phyloP scores from a whole-genome alignment of 2,888 invertebrate species.

The Oscheius sp. region DNA sequence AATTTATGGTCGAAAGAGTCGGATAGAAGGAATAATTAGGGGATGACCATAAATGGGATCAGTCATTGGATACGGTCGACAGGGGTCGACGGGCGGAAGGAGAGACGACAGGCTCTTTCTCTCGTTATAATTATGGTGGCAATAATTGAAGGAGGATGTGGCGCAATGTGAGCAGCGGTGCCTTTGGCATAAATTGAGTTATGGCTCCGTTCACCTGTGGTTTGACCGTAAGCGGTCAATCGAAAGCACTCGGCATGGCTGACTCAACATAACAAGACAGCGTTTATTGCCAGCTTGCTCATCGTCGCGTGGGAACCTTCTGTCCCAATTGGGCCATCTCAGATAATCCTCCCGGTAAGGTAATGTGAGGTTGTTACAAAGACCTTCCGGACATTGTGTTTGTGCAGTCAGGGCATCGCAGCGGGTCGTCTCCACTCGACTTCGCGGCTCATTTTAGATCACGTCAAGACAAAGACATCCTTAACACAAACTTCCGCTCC shows the following conservation, averaged over 20 bases:
- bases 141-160: slow-evolving; percentile 20
- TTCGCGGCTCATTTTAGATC: slow-evolving; percentile 20
- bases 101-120: no score
- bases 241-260: neutral
- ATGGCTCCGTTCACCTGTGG: slow-evolving; percentile 31
- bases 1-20: slow-evolving; percentile 13
- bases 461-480: neutral
- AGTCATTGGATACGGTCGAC: slow-evolving; percentile 16
- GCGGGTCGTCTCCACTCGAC: slow-evolving; percentile 17
- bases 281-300: neutral
- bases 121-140: slow-evolving; percentile 31
- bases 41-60: slow-evolving; percentile 1
- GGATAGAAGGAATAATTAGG: slow-evolving; percentile 5
- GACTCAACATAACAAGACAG: neutral
- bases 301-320: no score
- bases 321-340: no score
- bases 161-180: slow-evolving; percentile 23
- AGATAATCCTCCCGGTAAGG: no score
- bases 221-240: neutral
- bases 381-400: neutral
- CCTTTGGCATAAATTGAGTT: slow-evolving; percentile 26
- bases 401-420: neutral
- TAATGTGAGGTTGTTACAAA: no score
- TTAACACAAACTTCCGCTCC: slow-evolving; percentile 19
- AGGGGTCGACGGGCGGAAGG: no score